phyloP scores from a whole-genome alignment of 1,140 invertebrate genomes.

The Drosophila virilis region DNA sequence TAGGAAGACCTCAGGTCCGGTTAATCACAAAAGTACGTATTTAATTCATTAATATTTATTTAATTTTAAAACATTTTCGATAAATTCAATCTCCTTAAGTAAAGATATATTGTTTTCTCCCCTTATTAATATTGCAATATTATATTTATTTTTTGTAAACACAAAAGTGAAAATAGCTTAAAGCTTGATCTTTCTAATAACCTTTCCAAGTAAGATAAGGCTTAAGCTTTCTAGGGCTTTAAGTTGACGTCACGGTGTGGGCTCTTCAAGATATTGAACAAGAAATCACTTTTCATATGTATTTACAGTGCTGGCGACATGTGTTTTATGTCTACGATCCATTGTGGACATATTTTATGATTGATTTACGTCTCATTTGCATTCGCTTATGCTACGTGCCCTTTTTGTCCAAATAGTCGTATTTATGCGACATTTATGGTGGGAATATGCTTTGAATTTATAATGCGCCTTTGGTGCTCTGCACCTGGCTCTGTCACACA shows the following conservation, averaged over 20 bases:
- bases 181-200: too few relatives aligned
- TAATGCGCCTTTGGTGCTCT: constrained; percentile 37
- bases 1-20: too few relatives aligned
- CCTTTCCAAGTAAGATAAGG: too few relatives aligned
- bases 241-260: not conserved
- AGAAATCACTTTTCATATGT: constrained; percentile 8
- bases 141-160: too few relatives aligned
- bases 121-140: too few relatives aligned
- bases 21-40: too few relatives aligned
- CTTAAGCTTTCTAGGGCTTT: too few relatives aligned
- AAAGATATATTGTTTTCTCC: too few relatives aligned
- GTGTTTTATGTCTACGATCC: constrained; percentile 34
- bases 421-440: constrained; percentile 74
- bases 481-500: not conserved
- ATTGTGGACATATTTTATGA: constrained; percentile 37
- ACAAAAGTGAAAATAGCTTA: too few relatives aligned
- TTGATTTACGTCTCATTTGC: constrained; percentile 67
- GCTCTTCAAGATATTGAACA: not conserved
- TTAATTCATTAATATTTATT: too few relatives aligned
- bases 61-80: too few relatives aligned
- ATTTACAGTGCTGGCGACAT: constrained; percentile 25
- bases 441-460: constrained; percentile 71
- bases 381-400: constrained; percentile 58
- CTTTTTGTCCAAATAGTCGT: constrained; percentile 58
- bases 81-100: too few relatives aligned